phyloP scores from a whole-genome alignment of 2,113 vertebrate species.

The Pyrgilauda ruficollis region DNA sequence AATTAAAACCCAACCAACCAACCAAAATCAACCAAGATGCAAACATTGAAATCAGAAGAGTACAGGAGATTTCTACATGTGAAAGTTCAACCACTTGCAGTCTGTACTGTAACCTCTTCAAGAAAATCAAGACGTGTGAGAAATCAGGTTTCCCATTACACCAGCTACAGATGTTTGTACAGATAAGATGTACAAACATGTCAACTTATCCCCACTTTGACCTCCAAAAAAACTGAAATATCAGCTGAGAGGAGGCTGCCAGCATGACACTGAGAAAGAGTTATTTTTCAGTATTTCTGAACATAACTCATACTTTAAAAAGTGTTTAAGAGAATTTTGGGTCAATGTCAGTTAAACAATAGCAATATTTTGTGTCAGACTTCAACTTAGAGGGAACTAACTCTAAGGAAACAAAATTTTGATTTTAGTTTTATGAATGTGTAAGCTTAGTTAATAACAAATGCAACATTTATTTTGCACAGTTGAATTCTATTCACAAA shows the following conservation, averaged over 20 bases:
- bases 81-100: neutral
- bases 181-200: neutral
- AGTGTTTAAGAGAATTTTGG: neutral
- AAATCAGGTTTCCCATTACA: neutral
- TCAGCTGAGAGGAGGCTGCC: neutral
- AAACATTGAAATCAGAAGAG: neutral
- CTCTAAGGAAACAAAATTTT: neutral
- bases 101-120: neutral
- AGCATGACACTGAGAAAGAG: neutral
- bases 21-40: too few species aligned
- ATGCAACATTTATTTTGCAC: neutral
- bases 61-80: neutral
- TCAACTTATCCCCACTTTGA: neutral
- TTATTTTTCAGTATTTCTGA: neutral
- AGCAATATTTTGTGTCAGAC: neutral
- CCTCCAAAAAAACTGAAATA: neutral
- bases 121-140: neutral
- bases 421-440: neutral
- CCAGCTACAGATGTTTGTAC: neutral
- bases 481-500: neutral
- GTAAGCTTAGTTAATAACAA: neutral
- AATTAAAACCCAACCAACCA: neutral
- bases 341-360: neutral
- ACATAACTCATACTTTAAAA: neutral
- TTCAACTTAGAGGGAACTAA: neutral